Evolutionary conservation across 2,888 invertebrate species (phyloP).

Genomic region (Gymnosoma rotundatum): DNA sequence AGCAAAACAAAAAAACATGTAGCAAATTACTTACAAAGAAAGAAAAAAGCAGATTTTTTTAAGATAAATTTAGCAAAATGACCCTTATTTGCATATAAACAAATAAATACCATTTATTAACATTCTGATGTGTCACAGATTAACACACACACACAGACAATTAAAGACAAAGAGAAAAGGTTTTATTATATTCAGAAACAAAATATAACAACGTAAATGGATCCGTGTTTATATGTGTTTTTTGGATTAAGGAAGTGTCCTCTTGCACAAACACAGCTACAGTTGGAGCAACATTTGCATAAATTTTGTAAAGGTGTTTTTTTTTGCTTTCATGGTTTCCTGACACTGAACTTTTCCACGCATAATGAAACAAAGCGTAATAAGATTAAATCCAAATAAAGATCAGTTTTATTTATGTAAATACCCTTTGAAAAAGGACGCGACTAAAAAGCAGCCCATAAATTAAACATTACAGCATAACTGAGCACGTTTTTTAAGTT

Average conservation of each 20-base stretch:
- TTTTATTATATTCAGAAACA: conserved; percentile 56
- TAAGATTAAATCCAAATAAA: conserved; percentile 54
- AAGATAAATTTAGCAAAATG: conserved; percentile 29
- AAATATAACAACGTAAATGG: conserved; percentile 31
- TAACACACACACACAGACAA: background rate
- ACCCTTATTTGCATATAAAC: conserved; percentile 70
- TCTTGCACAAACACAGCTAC: conserved; percentile 39
- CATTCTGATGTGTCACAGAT: background rate
- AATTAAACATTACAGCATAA: conserved; percentile 59
- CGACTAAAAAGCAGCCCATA: conserved; percentile 48
- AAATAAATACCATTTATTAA: conserved; percentile 62
- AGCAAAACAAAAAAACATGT: conserved; percentile 36
- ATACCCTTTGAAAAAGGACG: conserved; percentile 64
- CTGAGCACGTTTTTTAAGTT: conserved; percentile 45
- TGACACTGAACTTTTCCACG: conserved; percentile 44
- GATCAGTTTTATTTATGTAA: conserved; percentile 51
- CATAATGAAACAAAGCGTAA: conserved; percentile 54
- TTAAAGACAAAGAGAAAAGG: conserved; percentile 43
- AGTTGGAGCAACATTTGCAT: conserved; percentile 51
- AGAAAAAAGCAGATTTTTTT: background rate
- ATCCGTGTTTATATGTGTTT: conserved; percentile 39
- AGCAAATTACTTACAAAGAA: conserved; percentile 55
- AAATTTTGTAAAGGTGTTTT: conserved; percentile 61
- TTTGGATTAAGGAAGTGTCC: conserved; percentile 48
- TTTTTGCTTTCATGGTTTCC: conserved; percentile 2